Evolutionary conservation across 92 coral and sea anemone genomes (phyloP).

Genomic region (Chrysogorgia sp.): DNA sequence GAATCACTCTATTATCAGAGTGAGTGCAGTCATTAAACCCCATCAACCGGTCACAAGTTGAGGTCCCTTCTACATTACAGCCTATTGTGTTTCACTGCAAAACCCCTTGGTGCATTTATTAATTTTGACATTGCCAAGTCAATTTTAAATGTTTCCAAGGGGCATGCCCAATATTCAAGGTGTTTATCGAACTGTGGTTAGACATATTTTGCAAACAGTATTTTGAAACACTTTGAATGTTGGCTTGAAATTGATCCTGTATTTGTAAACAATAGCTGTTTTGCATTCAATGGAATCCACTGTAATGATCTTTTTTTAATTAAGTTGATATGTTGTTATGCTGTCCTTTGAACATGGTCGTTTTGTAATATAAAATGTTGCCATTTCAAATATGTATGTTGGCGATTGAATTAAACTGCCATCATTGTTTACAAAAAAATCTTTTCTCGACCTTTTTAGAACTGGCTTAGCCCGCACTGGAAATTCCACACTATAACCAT

Average conservation of each 20-base stretch:
- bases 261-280: not conserved
- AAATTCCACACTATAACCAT: conserved; percentile 31
- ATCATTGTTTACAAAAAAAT: conserved; percentile 17
- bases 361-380: conserved; percentile 29
- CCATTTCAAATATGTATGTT: conserved; percentile 34
- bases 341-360: conserved; percentile 33
- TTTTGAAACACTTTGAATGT: no score
- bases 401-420: conserved; percentile 31
- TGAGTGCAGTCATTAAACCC: no score
- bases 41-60: no score
- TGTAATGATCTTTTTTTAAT: not conserved
- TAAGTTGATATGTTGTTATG: conserved; percentile 1
- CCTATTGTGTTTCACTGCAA: no score
- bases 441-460: conserved; percentile 19
- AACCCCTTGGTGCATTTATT: no score
- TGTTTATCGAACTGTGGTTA: no score
- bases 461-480: conserved; percentile 36
- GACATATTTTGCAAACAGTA: no score
- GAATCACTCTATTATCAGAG: no score
- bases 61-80: no score
- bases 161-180: no score
- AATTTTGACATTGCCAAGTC: no score
- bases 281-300: not conserved
- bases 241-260: not conserved
- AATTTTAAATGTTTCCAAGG: no score